Percentiles rank a stretch among this genome's conserved stretches.
Evolutionary conservation across 2,888 invertebrate species (phyloP).

Genomic region (Pilophorus perplexus): DNA sequence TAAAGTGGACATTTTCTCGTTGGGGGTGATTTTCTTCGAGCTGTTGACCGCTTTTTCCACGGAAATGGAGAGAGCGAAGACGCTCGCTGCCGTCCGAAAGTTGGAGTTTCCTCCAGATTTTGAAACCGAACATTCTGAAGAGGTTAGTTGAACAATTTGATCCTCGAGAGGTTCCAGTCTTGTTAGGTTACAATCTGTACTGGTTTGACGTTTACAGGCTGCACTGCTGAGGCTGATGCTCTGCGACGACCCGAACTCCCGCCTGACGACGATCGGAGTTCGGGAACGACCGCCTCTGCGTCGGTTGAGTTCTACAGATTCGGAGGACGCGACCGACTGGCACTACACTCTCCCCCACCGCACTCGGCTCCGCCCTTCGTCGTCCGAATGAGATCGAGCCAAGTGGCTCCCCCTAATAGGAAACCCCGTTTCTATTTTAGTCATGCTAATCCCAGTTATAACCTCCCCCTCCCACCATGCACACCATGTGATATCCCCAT

Average conservation of each 20-base stretch:
- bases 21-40: conserved; percentile 93
- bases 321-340: conserved; percentile 44
- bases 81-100: conserved; percentile 64
- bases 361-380: conserved; percentile 41
- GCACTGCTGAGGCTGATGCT: conserved; percentile 74
- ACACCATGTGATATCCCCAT: too few species aligned
- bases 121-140: conserved; percentile 61
- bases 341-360: conserved; percentile 48
- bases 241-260: conserved; percentile 65
- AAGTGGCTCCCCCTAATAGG: too few species aligned
- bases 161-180: background rate
- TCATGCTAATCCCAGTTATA: too few species aligned
- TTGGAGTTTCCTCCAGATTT: conserved; percentile 71
- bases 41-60: conserved; percentile 85
- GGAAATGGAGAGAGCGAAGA: conserved; percentile 79
- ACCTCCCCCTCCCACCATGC: too few species aligned
- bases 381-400: background rate
- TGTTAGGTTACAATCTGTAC: too few species aligned
- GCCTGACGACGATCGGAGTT: conserved; percentile 75
- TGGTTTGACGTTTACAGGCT: too few species aligned
- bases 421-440: too few species aligned
- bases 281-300: conserved; percentile 61
- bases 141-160: conserved; percentile 64
- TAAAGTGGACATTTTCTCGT: conserved; percentile 93
- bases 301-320: conserved; percentile 51